phyloP scores from a whole-genome alignment of 2,113 vertebrate genomes.

The chimpanzee (Pan troglodytes) region NHGRI_mPanTro3-v2.1_pri NC_072414.2:45180001-45180500 shows the following conservation, averaged over 20 bases:
- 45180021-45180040: constrained; percentile 72
- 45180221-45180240: constrained; percentile 27
- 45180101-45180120: constrained; percentile 76
- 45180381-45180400: constrained; percentile 20
- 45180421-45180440: neutral
- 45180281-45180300: neutral
- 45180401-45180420: neutral
- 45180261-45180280: constrained; percentile 48
- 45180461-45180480: neutral
- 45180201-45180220: constrained; percentile 45
- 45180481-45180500: neutral
- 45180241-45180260: constrained; percentile 27
- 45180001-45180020: constrained; percentile 78
- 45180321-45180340: neutral
- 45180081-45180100: constrained; percentile 66
- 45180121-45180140: constrained; percentile 77
- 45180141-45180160: constrained; percentile 73
- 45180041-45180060: constrained; percentile 72
- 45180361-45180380: neutral
- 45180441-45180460: neutral
- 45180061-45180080: constrained; percentile 64
- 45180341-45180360: neutral
- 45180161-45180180: constrained; percentile 74
- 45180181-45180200: constrained; percentile 60
- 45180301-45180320: constrained; percentile 13